phyloP scores from a whole-genome alignment of 1,140 invertebrate species.

The Polypedilum pembai region DNA sequence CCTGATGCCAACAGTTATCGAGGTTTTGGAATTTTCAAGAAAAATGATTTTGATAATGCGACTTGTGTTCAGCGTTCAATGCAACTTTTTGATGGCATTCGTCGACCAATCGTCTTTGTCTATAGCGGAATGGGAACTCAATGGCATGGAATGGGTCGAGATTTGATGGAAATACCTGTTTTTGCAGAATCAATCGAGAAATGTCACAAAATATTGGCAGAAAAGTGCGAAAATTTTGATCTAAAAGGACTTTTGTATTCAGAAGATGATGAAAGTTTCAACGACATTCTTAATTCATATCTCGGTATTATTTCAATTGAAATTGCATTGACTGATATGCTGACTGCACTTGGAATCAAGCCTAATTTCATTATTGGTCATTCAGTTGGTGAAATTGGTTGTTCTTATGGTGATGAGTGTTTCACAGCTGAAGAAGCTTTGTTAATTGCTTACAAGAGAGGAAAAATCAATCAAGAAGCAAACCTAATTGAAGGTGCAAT shows the following conservation, averaged over 20 bases:
- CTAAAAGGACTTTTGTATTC: conserved; percentile 71
- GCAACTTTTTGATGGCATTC: conserved; percentile 53
- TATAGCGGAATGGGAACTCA: conserved; percentile 89
- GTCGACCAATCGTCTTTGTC: conserved; percentile 71
- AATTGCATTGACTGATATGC: conserved; percentile 73
- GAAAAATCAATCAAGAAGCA: conserved; percentile 71
- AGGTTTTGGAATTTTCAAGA: conserved; percentile 33
- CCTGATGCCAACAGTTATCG: conserved; percentile 35
- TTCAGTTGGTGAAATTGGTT: conserved; percentile 83
- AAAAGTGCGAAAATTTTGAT: conserved; percentile 72
- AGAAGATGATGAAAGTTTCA: conserved; percentile 61
- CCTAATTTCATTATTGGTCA: conserved; percentile 80
- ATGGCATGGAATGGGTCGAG: conserved; percentile 74
- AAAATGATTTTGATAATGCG: conserved; percentile 43
- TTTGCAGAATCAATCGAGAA: conserved; percentile 65
- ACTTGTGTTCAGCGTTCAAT: conserved; percentile 45
- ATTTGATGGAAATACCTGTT: conserved; percentile 54
- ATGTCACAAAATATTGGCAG: conserved; percentile 62
- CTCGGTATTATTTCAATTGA: conserved; percentile 84
- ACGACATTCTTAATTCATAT: conserved; percentile 81
- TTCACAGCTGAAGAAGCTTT: conserved; percentile 78
- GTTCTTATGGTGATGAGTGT: conserved; percentile 81
- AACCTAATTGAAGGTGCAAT: conserved; percentile 70
- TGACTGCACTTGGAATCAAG: conserved; percentile 63
- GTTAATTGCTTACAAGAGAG: conserved; percentile 74